Percentiles rank a stretch among this genome's conserved stretches.
These are phyloP conservation scores for Bambusicola thoracicus DNA, from an alignment of 2,113 vertebrate genomes.

Conservation along the genomic window DNA sequence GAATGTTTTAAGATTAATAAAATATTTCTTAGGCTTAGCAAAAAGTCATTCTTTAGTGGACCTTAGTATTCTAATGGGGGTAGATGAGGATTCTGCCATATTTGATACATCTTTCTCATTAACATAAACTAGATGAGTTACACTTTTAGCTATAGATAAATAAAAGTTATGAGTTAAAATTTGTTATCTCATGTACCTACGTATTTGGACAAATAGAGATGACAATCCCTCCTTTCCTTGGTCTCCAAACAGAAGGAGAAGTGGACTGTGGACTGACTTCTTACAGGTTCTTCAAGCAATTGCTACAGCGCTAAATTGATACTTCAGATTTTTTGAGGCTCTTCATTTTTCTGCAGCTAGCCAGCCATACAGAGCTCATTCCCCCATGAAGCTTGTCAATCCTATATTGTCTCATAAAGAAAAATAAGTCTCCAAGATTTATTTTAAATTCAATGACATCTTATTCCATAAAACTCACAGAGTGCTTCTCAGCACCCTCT, in stretches of 20 bases:
- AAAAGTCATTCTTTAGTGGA: background rate
- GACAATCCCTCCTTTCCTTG: background rate
- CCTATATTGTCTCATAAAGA: background rate
- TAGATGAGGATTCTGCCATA: background rate
- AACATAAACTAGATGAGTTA: background rate
- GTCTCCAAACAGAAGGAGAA: background rate
- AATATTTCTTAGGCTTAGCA: background rate
- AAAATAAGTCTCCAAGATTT: background rate
- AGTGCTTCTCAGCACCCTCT: background rate
- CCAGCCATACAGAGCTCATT: background rate
- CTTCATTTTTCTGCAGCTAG: background rate
- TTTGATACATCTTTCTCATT: background rate
- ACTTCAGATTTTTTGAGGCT: background rate
- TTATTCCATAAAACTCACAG: background rate
- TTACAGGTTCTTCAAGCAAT: background rate
- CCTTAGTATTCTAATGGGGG: background rate
- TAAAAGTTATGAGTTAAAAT: background rate
- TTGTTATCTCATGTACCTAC: background rate
- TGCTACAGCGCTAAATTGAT: background rate
- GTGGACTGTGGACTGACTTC: background rate
- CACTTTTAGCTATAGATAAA: background rate
- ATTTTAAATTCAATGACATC: background rate
- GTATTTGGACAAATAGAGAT: background rate
- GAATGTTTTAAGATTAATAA: constrained; percentile 6
- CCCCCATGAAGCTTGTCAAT: accelerated